phyloP scores from a whole-genome alignment of 2,113 vertebrate genomes.

The Suncus etruscus region DNA sequence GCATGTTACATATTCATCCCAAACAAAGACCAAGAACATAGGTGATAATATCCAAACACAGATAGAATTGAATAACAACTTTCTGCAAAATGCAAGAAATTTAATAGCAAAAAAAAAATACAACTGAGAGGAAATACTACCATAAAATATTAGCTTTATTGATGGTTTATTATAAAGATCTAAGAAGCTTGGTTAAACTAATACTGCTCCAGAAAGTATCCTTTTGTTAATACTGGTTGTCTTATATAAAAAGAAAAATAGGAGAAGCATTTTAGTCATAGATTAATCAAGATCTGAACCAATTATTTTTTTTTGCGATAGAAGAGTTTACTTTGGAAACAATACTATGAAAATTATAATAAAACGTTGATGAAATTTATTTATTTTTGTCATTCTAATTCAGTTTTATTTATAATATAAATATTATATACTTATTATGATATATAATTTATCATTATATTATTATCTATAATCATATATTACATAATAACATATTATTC shows the following conservation, averaged over 20 bases:
- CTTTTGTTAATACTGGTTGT: constrained; percentile 35
- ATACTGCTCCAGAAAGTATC: constrained; percentile 16
- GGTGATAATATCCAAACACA: constrained; percentile 82
- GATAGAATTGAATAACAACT: constrained; percentile 81
- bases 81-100: constrained; percentile 81
- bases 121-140: constrained; percentile 71
- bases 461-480: no score
- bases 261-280: constrained; percentile 25
- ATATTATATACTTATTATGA: no score
- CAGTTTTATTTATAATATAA: constrained; percentile 46
- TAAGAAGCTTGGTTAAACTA: constrained; percentile 18
- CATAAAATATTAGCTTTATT: constrained; percentile 72
- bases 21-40: constrained; percentile 74
- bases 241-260: constrained; percentile 55
- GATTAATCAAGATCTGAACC: background rate
- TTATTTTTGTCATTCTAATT: constrained; percentile 38
- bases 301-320: background rate
- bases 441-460: no score
- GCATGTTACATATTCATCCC: constrained; percentile 71
- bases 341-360: constrained; percentile 36
- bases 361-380: constrained; percentile 23
- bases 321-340: constrained; percentile 50
- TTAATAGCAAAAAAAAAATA: constrained; percentile 62
- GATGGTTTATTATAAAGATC: constrained; percentile 40
- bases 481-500: no score